A percentile compares a stretch with the other conserved stretches of the same genome.
phyloP scores from a whole-genome alignment of 2,888 invertebrate genomes.

The Dascillus cervinus region DNA sequence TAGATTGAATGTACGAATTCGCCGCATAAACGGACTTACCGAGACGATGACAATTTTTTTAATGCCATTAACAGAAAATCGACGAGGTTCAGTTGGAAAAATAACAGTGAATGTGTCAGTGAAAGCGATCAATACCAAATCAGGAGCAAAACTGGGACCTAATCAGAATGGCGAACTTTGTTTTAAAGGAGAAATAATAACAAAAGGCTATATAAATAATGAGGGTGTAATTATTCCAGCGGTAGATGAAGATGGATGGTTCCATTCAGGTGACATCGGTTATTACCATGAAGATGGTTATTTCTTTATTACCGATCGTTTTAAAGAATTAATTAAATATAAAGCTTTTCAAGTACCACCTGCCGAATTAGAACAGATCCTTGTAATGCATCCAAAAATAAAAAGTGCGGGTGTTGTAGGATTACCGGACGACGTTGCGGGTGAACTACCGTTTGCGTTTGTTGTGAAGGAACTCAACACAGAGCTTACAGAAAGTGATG shows the following conservation, averaged over 20 bases:
- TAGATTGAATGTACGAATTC: conserved; percentile 42
- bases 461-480: too few relatives aligned
- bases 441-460: too few relatives aligned
- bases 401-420: too few relatives aligned
- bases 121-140: conserved; percentile 50
- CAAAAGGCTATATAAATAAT: conserved; percentile 74
- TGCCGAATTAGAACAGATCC: too few relatives aligned
- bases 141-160: conserved; percentile 54
- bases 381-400: too few relatives aligned
- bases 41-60: conserved; percentile 59
- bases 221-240: conserved; percentile 51
- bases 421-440: too few relatives aligned
- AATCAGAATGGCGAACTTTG: conserved; percentile 74
- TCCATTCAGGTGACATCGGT: conserved; percentile 47
- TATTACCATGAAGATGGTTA: conserved; percentile 44
- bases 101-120: conserved; percentile 57
- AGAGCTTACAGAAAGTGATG: too few relatives aligned
- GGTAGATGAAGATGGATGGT: conserved; percentile 45
- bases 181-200: conserved; percentile 62
- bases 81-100: conserved; percentile 61
- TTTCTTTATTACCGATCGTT: conserved; percentile 44
- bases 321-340: too few relatives aligned
- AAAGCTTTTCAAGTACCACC: too few relatives aligned
- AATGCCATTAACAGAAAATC: conserved; percentile 36
- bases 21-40: conserved; percentile 74